Evolutionary conservation across 2,888 invertebrate species (phyloP), one percentile per base, ranked within the genome.

Genomic region (Malachius bipustulatus): DNA sequence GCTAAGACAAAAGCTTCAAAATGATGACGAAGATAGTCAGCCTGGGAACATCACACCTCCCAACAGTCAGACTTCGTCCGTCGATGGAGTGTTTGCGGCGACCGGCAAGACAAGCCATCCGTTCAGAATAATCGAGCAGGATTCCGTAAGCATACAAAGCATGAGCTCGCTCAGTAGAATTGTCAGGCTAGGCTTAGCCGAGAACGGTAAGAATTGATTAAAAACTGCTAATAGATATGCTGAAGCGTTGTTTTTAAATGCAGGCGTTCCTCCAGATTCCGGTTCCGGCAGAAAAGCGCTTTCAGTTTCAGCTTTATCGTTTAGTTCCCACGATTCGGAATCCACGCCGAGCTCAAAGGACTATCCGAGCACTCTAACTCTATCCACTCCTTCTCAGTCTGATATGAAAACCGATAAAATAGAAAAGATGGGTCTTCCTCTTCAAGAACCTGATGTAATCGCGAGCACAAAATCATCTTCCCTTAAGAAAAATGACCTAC

Each of bases 391-490:
- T n/a, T 26, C 35, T 11, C 34, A 37, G 14, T 36, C 40, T 16
- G 35, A 40, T 19, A 30, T 19, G 6, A 19, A 19, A 34, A 19
- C 30, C 32, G 14, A 30, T 10, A 8, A 36, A 35, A 10, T 37
- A 38, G 37, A 45, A 26, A 43, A 42, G 29, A 26, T 34, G 6
- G 64, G 63, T 47, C 52, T 69, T 39, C 66, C 69, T 31, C 67
- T 76, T 57, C 77, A 77, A 56, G 90, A 90, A 62, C 91, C 91
- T 2, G 91, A 93, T 65, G 87, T 91, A 52, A 88, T 91, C 49
- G 87, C 88, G 38, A 91, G 90, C 65, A 87, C 90, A 43, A 91
- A 90, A 57, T 66, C 76, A 37, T 63, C 64, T 65, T 66, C 62
- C 61, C 66, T 42, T 48, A 66, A 44, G 64, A 66, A 56, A 57